Conservation (phyloP, 2,797 vertebrate genomes). For the Selene dorsalis region DNA sequence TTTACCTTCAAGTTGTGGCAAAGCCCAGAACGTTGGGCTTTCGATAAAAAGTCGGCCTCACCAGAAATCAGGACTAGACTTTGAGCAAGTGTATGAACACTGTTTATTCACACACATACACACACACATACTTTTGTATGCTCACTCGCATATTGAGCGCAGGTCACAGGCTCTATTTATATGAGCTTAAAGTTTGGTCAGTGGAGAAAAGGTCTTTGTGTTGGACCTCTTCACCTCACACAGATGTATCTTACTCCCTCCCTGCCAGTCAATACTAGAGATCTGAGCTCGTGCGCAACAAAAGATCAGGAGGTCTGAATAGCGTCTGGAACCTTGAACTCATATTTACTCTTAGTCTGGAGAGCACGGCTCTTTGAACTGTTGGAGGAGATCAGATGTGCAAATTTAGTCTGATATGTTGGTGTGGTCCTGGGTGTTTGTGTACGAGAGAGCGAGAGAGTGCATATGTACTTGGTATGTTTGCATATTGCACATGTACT, state of each 20-base stretch:
- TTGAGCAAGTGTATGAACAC: slow-evolving; percentile 45
- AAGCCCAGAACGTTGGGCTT: slow-evolving; percentile 55
- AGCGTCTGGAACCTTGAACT: slow-evolving; percentile 62
- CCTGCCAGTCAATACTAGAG: slow-evolving; percentile 54
- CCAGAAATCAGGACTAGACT: slow-evolving; percentile 42
- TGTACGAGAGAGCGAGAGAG: slow-evolving; percentile 1
- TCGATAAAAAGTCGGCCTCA: slow-evolving; percentile 41
- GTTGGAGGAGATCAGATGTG: slow-evolving; percentile 54
- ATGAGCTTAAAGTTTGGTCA: slow-evolving; percentile 32
- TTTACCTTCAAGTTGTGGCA: slow-evolving; percentile 52
- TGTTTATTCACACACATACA: slow-evolving; percentile 16
- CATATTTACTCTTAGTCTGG: slow-evolving; percentile 66
- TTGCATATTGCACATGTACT: slow-evolving; percentile 4
- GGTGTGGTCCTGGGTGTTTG: slow-evolving; percentile 29
- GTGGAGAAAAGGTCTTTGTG: slow-evolving; percentile 41
- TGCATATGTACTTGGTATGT: background rate
- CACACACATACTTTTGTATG: background rate
- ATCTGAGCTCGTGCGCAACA: slow-evolving; percentile 64
- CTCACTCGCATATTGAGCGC: slow-evolving; percentile 25
- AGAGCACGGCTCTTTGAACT: slow-evolving; percentile 57
- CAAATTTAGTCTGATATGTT: slow-evolving; percentile 48
- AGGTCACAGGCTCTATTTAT: slow-evolving; percentile 3
- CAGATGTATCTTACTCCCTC: slow-evolving; percentile 34
- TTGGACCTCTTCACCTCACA: slow-evolving; percentile 29
- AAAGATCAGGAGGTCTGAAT: slow-evolving; percentile 66